Evolutionary conservation across 2,888 invertebrate species (phyloP).

Genomic region (Drosophila hamatofila): DNA sequence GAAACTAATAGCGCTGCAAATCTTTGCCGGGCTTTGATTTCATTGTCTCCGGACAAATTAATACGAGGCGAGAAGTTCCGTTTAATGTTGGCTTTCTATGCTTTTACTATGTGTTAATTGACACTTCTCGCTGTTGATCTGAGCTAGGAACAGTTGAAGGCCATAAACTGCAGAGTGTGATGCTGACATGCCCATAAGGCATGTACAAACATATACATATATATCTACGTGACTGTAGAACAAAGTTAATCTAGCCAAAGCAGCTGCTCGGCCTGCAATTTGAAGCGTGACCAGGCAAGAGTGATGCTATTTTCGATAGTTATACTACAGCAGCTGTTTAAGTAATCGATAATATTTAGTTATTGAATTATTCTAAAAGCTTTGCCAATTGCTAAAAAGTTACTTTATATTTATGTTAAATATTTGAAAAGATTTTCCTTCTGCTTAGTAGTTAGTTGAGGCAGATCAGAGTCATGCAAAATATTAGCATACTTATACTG

Average conservation of each 20-base stretch:
- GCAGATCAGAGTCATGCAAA: no score
- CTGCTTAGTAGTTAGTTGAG: no score
- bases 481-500: no score
- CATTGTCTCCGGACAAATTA: conserved; percentile 13
- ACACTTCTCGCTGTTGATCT: conserved; percentile 6
- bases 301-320: background rate
- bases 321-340: background rate
- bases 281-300: conserved; percentile 1
- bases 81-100: background rate
- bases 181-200: background rate
- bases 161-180: background rate
- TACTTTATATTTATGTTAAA: background rate
- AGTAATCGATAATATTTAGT: background rate
- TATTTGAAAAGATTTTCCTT: no score
- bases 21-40: conserved; percentile 43
- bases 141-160: background rate
- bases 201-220: background rate
- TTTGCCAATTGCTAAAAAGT: background rate
- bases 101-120: conserved; percentile 8
- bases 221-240: conserved; percentile 4
- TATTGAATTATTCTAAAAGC: background rate
- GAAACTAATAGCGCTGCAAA: conserved; percentile 67
- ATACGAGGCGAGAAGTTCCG: background rate
- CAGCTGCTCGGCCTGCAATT: background rate
- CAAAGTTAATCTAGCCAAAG: background rate